phyloP scores from a whole-genome alignment of 2,797 vertebrate species.

The Gouania willdenowi region DNA sequence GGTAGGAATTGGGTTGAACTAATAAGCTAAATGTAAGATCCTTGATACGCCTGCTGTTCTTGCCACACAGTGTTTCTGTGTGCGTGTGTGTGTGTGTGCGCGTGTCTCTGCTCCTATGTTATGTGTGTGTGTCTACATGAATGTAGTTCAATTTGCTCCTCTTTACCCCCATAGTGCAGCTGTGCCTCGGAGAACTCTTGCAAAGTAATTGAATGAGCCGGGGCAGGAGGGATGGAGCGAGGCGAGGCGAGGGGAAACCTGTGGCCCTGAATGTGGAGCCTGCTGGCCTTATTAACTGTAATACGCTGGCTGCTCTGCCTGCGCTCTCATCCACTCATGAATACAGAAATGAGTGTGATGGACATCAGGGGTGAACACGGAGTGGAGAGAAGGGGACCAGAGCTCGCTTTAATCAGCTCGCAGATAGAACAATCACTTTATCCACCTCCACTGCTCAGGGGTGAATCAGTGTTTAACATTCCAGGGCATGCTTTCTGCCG shows the following conservation, averaged over 20 bases:
- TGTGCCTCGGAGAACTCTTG: conserved; percentile 74
- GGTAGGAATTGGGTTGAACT: too few species aligned
- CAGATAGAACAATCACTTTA: conserved; percentile 76
- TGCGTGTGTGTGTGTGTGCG: conserved; percentile 42
- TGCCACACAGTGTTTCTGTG: conserved; percentile 4
- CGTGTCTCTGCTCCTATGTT: too few species aligned
- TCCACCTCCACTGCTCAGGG: conserved; percentile 68
- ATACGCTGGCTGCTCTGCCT: conserved; percentile 64
- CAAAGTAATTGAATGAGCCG: conserved; percentile 74
- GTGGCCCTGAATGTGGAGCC: conserved; percentile 64
- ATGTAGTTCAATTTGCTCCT: conserved; percentile 70
- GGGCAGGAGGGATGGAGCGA: conserved; percentile 23
- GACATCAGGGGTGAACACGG: conserved; percentile 68
- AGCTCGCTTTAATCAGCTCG: conserved; percentile 71
- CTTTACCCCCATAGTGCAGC: conserved; percentile 71
- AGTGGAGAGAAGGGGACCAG: conserved; percentile 55
- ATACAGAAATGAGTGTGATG: conserved; percentile 74
- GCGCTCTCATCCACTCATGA: conserved; percentile 70
- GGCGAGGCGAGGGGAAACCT: conserved; percentile 60
- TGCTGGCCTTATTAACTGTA: conserved; percentile 76
- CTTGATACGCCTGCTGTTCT: conserved; percentile 31
- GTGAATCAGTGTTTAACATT: conserved; percentile 79
- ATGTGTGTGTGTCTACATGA: conserved; percentile 48
- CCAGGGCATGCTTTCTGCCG: conserved; percentile 73
- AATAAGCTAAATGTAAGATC: conserved; percentile 42